Evolutionary conservation across 2,888 invertebrate genomes (phyloP), one percentile per base, ranked within the genome.

Genomic region (Portevinia maculata): DNA sequence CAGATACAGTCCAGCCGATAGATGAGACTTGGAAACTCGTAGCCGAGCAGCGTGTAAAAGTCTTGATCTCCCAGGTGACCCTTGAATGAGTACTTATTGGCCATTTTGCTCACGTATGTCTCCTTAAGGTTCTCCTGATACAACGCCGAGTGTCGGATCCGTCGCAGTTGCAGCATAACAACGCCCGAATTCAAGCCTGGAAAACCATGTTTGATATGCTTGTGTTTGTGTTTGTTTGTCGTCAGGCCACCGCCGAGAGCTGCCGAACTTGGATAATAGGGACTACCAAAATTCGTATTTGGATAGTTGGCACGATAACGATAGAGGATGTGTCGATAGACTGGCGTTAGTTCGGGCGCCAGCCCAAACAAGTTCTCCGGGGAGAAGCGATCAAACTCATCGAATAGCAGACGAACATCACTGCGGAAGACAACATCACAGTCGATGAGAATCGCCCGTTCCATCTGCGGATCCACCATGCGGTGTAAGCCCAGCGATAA

Each of bases 111-210:
- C 0, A 94, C 92, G 85, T 91, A 92, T 13, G 91, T 88, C 62
- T 92, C 91, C 28, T 91, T 91, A 15, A 94, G 90, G 53, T 94
- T 91, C 50, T 92, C 90, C 81, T 92, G 91, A 86, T 94, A 96
- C 13, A 92, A 88, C 28, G 90, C 87, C 0, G 95, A 95, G 60
- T 92, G 89, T 79, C 95, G 91, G 89, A 96, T 93, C 85, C 92
- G 92, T 57, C 93, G 92, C 37, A 96, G 91, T 87, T 95, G 92
- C 53, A 96, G 91, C 44, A 96, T 91, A 34, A 96, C 92, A 1
- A 96, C 94, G 5, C 96, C 96, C 85, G 95, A 95, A 90, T 96
- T 96, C 86, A 95, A 94, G 1, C 96, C 96, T n/a, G 95, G 94
- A 87, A 93, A 94, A 1, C 94, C 94, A 73, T 90, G 90, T 41